Evolutionary conservation across 1,140 invertebrate species (phyloP).

Genomic region (Acromyrmex charruanus): DNA sequence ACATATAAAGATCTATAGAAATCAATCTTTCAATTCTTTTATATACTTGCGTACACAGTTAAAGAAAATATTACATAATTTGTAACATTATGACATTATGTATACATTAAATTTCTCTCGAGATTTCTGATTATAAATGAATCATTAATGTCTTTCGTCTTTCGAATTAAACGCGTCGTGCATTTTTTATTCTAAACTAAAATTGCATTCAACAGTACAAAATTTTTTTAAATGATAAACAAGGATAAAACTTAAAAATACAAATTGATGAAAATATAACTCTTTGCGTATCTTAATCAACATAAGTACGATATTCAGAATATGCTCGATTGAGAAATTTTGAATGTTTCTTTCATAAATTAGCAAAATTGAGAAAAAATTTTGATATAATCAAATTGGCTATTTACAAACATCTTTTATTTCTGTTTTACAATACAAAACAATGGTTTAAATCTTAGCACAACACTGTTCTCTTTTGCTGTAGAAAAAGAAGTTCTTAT

Average conservation of each 20-base stretch:
- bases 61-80: no score
- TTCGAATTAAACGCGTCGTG: background rate
- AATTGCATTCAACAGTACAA: background rate
- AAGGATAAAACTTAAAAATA: no score
- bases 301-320: background rate
- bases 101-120: background rate
- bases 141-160: background rate
- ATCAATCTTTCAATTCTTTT: no score
- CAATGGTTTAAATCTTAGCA: conserved; percentile 40
- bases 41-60: no score
- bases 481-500: background rate
- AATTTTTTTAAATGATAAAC: no score
- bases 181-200: background rate
- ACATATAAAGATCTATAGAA: no score
- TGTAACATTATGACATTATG: no score
- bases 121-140: background rate
- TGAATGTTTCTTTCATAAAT: background rate
- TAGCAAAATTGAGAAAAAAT: background rate
- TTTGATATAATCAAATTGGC: background rate
- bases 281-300: background rate
- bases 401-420: conserved; percentile 52
- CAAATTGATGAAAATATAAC: background rate
- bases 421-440: conserved; percentile 43
- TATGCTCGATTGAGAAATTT: background rate
- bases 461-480: conserved; percentile 17